Percentiles rank a stretch among this genome's conserved stretches.
Evolutionary conservation across 2,797 vertebrate genomes (phyloP).

Genomic region (Melanogrammus aeglefinus): DNA sequence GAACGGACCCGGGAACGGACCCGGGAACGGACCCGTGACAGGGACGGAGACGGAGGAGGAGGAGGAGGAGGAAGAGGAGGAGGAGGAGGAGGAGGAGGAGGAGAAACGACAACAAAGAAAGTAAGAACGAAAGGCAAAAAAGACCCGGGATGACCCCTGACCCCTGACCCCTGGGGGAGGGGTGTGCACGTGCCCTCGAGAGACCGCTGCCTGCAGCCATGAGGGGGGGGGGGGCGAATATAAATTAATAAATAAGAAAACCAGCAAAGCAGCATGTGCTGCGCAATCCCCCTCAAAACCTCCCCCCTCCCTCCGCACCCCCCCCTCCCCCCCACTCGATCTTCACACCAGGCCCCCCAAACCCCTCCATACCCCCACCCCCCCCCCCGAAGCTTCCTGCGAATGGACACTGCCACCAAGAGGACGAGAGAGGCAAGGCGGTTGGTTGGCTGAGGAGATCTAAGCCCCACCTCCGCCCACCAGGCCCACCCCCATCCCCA

Average conservation of each 20-base stretch:
- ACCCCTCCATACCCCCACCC: conserved; percentile 6
- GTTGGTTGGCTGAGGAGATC: conserved; percentile 71
- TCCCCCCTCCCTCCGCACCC: not conserved
- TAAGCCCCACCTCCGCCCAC: conserved; percentile 15
- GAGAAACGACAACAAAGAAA: conserved; percentile 10
- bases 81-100: conserved; percentile 56
- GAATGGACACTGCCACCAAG: conserved; percentile 69
- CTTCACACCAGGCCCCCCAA: conserved; percentile 10
- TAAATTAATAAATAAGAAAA: conserved; percentile 68
- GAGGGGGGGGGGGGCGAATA: no score
- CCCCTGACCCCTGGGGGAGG: conserved; percentile 16
- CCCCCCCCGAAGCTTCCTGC: conserved; percentile 22
- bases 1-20: no score
- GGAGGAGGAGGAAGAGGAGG: conserved; percentile 32
- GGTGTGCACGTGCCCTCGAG: conserved; percentile 45
- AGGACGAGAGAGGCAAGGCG: conserved; percentile 52
- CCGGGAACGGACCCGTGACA: conserved; percentile 10
- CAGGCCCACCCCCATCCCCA: not conserved
- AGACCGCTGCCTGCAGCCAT: no score
- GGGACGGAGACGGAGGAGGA: not conserved
- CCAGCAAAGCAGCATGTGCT: conserved; percentile 86
- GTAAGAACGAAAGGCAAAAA: not conserved
- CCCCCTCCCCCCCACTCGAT: not conserved
- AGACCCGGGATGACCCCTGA: no score
- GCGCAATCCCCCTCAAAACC: conserved; percentile 59